Percentiles rank a stretch among this genome's conserved stretches.
Conservation (phyloP, 1,140 invertebrate species). For the Solen grandis region DNA sequence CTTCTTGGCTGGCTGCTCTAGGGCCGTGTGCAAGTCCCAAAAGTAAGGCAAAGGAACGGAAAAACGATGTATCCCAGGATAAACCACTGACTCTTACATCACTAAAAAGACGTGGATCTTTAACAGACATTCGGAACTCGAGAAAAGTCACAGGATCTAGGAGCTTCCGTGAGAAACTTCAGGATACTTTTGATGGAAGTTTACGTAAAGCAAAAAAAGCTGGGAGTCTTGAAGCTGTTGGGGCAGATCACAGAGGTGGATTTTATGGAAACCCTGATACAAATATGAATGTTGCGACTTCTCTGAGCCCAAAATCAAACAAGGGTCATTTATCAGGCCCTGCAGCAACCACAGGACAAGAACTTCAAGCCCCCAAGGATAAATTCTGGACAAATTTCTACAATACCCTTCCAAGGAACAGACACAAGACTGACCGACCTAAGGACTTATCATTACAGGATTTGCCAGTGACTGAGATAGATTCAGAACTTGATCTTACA, state of each 20-base stretch:
- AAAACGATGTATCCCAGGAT: conserved; percentile 1
- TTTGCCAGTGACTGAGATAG: conserved; percentile 43
- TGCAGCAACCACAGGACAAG: not conserved
- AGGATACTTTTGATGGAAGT: conserved; percentile 55
- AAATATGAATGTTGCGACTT: conserved; percentile 53
- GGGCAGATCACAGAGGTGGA: conserved; percentile 17
- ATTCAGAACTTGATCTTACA: conserved; percentile 41
- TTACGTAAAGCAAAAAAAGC: conserved; percentile 45
- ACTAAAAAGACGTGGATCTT: conserved; percentile 44
- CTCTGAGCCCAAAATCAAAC: conserved; percentile 32
- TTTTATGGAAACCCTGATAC: conserved; percentile 51
- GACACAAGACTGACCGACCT: conserved; percentile 50
- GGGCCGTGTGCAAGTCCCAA: conserved; percentile 53
- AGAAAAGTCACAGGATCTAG: conserved; percentile 45
- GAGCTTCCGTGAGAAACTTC: conserved; percentile 51
- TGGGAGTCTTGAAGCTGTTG: conserved; percentile 47
- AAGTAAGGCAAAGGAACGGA: conserved; percentile 46
- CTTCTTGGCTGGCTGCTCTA: conserved; percentile 52
- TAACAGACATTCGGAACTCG: conserved; percentile 45
- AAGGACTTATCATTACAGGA: conserved; percentile 53
- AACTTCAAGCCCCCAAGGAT: conserved; percentile 28
- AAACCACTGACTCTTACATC: conserved; percentile 30
- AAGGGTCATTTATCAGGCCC: conserved; percentile 29
- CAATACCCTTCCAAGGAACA: conserved; percentile 52
- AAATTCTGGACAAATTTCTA: conserved; percentile 58